Conservation (phyloP, 2,113 vertebrate genomes). For the Pluvialis apricaria region DNA sequence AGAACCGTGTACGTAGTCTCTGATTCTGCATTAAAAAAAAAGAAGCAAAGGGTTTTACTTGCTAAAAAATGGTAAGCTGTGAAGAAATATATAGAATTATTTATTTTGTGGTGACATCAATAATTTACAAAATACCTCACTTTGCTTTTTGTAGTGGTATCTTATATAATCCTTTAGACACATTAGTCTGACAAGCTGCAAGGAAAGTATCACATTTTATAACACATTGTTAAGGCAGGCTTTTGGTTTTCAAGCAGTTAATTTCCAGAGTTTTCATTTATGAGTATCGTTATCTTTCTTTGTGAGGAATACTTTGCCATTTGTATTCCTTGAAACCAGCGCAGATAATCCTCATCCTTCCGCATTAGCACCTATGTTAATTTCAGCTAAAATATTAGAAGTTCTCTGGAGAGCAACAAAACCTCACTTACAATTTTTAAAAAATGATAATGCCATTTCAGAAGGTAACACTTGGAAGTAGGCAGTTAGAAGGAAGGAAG, state of each 20-base stretch:
- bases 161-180: background rate
- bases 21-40: background rate
- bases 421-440: background rate
- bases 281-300: background rate
- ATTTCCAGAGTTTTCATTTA: constrained; percentile 13
- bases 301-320: background rate
- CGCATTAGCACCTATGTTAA: background rate
- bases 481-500: background rate
- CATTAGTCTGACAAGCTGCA: background rate
- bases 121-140: background rate
- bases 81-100: background rate
- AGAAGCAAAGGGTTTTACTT: background rate
- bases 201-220: background rate
- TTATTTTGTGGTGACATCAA: background rate
- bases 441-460: background rate
- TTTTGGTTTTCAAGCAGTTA: background rate
- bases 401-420: background rate
- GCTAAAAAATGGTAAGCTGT: background rate
- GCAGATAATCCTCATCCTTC: background rate
- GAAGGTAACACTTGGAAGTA: background rate
- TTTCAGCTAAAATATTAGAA: constrained; percentile 12
- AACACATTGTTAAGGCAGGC: background rate
- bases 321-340: background rate
- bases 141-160: background rate
- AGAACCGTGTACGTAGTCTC: background rate